Base-by-base conservation (phyloP, 2,888 invertebrate genomes). In the Corythucha ciliata region DNA sequence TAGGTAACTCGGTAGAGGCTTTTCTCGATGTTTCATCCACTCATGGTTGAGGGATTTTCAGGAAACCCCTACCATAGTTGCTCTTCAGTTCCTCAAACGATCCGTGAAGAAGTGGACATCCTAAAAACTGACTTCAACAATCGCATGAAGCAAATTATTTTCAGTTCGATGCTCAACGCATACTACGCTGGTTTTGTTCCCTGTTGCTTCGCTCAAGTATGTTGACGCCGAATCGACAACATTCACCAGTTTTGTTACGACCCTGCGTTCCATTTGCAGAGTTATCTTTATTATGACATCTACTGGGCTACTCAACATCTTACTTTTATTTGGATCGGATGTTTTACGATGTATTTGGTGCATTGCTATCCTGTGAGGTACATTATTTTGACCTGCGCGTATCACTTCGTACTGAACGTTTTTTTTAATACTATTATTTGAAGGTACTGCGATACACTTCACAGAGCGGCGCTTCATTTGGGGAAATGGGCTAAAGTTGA, bases 151-250 rank as follows among this genome's bases (percentile, higher is more conserved):
- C 87, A 89, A 68, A 83, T 92, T 51, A 72, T 96, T 2, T 89
- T 86, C 66, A 78, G 83, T 59, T 86, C 92, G 0, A 76, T 91
- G 36, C 69, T 87, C 5, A 85, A 83, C 61, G 85, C 90, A 0
- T 93, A 92, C 66, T 91, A 90, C 67, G 80, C 87, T 34, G 84
- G 88, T 51, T 84, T 91, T 64, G 78, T 93, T 52, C 93, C 93
- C 0, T 84, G 88, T 63, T 83, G 86, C 66, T 90, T 93, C 73
- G 83, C 88, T 26, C 85, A 86, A 74, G 88, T 87, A 21, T 40
- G 20, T 18, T 7, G 41, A 25, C 20, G 40, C 5, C 20, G 16
- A 16, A 47, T 18, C 14, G 8, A 44, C 21, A 16, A 16, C 12
- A 18, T 10, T 8, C 6, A 36, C n/a, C 18, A n/a, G n/a, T 36